Conservation (phyloP, 2,797 vertebrate genomes). For the Darevskia nairensis region DNA sequence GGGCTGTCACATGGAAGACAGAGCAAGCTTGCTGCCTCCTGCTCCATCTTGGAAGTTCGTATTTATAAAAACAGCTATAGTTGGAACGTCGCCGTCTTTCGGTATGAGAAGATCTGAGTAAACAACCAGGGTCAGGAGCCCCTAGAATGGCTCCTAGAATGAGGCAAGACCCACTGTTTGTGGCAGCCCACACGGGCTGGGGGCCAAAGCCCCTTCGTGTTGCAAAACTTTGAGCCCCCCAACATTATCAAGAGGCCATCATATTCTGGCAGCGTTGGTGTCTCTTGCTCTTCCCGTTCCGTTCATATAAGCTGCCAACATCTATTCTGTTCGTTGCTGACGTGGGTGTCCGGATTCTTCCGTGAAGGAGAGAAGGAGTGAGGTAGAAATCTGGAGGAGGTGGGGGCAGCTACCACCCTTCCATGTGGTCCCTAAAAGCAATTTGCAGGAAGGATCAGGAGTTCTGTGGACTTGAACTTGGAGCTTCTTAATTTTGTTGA, state of each 20-base stretch:
- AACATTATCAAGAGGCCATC: not conserved
- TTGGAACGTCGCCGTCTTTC: not conserved
- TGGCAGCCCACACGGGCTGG: no score
- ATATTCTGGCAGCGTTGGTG: not conserved
- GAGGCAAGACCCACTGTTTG: not conserved
- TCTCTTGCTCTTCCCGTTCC: not conserved
- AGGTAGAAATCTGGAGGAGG: not conserved
- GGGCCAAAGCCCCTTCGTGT: not conserved
- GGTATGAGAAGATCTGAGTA: not conserved
- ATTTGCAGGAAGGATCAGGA: not conserved
- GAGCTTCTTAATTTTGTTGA: not conserved
- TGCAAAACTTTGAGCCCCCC: no score
- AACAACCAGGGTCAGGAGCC: not conserved
- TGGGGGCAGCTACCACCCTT: not conserved
- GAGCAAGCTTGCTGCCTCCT: no score
- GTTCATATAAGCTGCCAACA: no score
- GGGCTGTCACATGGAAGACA: no score
- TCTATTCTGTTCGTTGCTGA: not conserved
- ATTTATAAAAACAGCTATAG: not conserved
- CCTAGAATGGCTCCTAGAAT: no score
- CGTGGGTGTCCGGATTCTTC: not conserved
- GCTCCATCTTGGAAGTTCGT: no score
- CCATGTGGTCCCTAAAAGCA: not conserved
- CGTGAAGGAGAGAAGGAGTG: not conserved
- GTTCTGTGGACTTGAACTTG: not conserved